These are phyloP conservation scores for Heliconius cydno DNA, from an alignment of 2,888 invertebrate genomes.

Conservation along the genomic window DNA sequence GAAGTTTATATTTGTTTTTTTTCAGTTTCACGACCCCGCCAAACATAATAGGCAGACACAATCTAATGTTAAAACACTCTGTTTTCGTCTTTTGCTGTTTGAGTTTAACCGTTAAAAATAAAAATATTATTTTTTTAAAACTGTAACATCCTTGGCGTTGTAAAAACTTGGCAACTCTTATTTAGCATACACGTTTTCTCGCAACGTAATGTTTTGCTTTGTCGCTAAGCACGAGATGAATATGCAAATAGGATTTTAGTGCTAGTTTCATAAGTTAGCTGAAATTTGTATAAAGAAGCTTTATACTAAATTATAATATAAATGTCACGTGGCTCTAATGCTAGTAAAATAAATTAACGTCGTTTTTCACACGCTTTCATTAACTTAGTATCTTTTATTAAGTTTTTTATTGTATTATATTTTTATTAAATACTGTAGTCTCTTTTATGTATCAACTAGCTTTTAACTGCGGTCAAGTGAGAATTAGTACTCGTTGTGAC, in stretches of 20 bases:
- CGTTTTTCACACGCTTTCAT: background rate
- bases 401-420: too few species aligned
- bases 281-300: slow-evolving; percentile 11
- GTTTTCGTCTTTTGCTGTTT: too few species aligned
- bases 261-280: slow-evolving; percentile 16
- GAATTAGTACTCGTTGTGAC: too few species aligned
- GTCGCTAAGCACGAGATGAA: slow-evolving; percentile 14
- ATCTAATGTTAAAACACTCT: too few species aligned
- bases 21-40: too few species aligned
- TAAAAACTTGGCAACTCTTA: slow-evolving; percentile 3
- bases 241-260: slow-evolving; percentile 23
- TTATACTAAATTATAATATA: background rate
- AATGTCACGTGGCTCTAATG: background rate
- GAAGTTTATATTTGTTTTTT: too few species aligned
- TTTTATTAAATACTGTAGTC: too few species aligned
- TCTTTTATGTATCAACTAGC: too few species aligned
- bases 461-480: too few species aligned
- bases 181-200: slow-evolving; percentile 7
- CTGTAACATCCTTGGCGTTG: background rate
- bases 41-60: too few species aligned
- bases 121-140: background rate
- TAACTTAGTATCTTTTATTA: too few species aligned
- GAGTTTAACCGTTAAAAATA: too few species aligned
- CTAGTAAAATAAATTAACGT: slow-evolving; percentile 1
- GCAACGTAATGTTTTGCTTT: slow-evolving; percentile 20